These are phyloP conservation scores for Chloropsis hardwickii DNA, from an alignment of 2,113 vertebrate species.

Conservation along the genomic window DNA sequence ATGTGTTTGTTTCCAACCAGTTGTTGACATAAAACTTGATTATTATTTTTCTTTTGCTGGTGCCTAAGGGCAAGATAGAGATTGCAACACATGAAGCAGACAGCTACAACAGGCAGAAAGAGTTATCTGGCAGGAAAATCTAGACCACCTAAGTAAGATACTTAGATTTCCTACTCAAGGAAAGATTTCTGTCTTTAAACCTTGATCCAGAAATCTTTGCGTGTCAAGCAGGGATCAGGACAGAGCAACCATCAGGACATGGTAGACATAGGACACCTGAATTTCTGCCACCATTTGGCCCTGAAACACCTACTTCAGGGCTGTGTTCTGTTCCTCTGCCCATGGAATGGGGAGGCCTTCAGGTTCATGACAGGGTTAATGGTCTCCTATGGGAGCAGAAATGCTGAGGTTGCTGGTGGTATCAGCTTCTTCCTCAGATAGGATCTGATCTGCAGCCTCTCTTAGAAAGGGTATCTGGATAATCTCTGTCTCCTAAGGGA, in stretches of 20 bases:
- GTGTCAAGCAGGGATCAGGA: background rate
- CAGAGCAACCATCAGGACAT: background rate
- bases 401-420: background rate
- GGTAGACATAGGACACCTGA: background rate
- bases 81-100: slow-evolving; percentile 10
- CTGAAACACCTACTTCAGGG: background rate
- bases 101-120: background rate
- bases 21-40: background rate
- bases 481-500: background rate
- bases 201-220: background rate
- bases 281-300: background rate
- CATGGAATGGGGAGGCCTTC: background rate
- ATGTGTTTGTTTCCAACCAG: slow-evolving; percentile 1
- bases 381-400: background rate
- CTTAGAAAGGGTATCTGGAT: background rate
- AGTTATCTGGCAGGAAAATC: background rate
- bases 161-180: background rate
- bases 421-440: background rate
- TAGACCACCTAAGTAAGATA: slow-evolving; percentile 16
- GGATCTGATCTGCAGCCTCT: background rate
- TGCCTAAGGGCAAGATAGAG: background rate
- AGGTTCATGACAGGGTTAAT: background rate
- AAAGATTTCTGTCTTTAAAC: background rate
- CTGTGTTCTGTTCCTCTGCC: background rate
- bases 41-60: slow-evolving; percentile 2